Base-by-base conservation (phyloP, 2,888 invertebrate genomes). In the Bibio marci region DNA sequence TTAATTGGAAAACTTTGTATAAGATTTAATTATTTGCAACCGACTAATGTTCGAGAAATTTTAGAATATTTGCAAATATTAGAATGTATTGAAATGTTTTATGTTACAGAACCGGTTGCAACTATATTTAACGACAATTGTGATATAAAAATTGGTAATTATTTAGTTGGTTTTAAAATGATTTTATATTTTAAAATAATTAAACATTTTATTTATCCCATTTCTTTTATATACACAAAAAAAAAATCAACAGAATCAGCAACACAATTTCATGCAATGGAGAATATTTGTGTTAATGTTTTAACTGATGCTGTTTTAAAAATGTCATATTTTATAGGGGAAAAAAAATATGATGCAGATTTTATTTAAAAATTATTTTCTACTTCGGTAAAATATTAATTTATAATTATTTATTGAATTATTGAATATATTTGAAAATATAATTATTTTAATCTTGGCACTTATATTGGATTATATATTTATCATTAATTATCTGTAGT, bases 1-100 rank as follows among this genome's bases (percentile, higher is more conserved):
- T 60, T 63, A 2, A 54, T 78, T 22, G 50, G 58, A 4, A 59
- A 59, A 25, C 50, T 85, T 7, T 69, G 68, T 46, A 57, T 65
- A 28, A 66, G 73, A 46, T 82, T 78, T 55, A 62, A 66, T 17
- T 73, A 71, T 45, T 53, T 85, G 40, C 73, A 75, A 46, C 80
- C 80, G 0, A 70, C 73, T 28, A 71, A 75, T 48, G 61, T 73
- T 2, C 59, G 65, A 43, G 71, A 72, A 52, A 55, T 80, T 31
- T 48, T 76, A 3, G 73, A 76, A 66, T 58, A 73, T 42, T 55
- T 77, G 17, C 52, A 62, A 40, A 64, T 67, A 39, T 49, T 76
- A 35, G 64, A 62, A n/a, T 75, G 74, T 49, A 35, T 76, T 18
- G 52, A 63, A 45, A 56, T 67, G 33, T 62, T 56, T 38, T 51